These are phyloP conservation scores for Sitophilus oryzae DNA, from an alignment of 1,140 invertebrate genomes.

Conservation along the genomic window DNA sequence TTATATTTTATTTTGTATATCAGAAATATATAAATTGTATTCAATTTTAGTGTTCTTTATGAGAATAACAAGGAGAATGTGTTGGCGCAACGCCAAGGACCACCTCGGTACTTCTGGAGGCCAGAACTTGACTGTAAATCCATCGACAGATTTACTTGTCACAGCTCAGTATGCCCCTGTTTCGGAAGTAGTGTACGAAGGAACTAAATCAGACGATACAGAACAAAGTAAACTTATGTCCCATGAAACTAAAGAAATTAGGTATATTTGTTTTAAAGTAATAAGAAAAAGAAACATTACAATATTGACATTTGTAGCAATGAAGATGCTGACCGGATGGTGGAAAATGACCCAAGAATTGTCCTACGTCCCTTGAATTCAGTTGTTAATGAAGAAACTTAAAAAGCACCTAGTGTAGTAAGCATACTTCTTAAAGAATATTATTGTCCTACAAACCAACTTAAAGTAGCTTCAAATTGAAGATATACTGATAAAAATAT, in stretches of 20 bases:
- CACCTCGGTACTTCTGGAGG: slow-evolving; percentile 35
- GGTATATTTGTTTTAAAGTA: slow-evolving; percentile 22
- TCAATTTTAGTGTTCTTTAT: slow-evolving; percentile 34
- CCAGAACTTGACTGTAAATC: slow-evolving; percentile 49
- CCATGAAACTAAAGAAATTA: slow-evolving; percentile 55
- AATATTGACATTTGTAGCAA: slow-evolving; percentile 42
- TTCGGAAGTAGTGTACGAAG: slow-evolving; percentile 55
- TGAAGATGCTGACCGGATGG: slow-evolving; percentile 62
- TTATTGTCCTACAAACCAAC: neutral
- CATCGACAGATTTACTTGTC: slow-evolving; percentile 64
- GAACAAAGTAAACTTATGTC: slow-evolving; percentile 63
- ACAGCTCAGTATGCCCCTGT: slow-evolving; percentile 63
- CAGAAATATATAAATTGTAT: too few relatives aligned
- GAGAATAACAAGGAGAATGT: slow-evolving; percentile 35
- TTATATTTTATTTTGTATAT: neutral
- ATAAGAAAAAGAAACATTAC: slow-evolving; percentile 2
- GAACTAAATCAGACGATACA: slow-evolving; percentile 53
- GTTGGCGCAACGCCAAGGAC: slow-evolving; percentile 36
- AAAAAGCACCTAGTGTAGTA: slow-evolving; percentile 31
- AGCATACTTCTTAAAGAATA: neutral
- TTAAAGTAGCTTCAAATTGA: slow-evolving; percentile 1
- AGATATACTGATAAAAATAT: too few relatives aligned
- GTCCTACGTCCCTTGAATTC: slow-evolving; percentile 53
- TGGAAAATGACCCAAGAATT: slow-evolving; percentile 59
- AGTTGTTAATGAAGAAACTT: slow-evolving; percentile 48